phyloP scores from a whole-genome alignment of 2,888 invertebrate genomes.

The Nemotelus pantherinus region DNA sequence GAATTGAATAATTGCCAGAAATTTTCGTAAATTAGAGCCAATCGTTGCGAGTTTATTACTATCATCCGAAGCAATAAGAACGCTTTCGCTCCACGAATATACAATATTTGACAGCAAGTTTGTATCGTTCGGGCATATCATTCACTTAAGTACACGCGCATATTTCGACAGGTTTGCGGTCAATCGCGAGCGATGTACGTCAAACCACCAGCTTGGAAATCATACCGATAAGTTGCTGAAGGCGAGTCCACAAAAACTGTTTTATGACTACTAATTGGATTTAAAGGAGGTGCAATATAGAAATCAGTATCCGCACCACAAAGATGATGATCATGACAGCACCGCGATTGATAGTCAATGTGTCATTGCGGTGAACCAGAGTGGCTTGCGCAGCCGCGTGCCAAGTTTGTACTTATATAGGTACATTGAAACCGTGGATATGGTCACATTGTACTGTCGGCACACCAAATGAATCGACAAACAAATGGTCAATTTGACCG shows the following conservation, averaged over 20 bases:
- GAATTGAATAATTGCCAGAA: slow-evolving; percentile 42
- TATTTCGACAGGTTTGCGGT: neutral
- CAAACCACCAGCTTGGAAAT: neutral
- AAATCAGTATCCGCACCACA: neutral
- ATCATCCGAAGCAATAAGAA: slow-evolving; percentile 38
- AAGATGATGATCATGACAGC: neutral
- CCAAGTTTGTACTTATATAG: slow-evolving; percentile 10
- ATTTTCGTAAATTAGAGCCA: slow-evolving; percentile 38
- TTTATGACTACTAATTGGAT: slow-evolving; percentile 40
- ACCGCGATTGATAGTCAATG: slow-evolving; percentile 1
- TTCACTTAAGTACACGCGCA: neutral
- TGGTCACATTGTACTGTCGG: no score
- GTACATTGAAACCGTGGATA: no score
- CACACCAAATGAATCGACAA: no score
- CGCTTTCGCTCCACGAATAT: neutral
- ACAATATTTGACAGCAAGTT: no score
- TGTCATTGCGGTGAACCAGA: slow-evolving; percentile 20
- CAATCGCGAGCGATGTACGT: neutral
- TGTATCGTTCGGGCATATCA: no score
- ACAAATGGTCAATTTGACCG: neutral
- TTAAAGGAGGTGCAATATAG: slow-evolving; percentile 38
- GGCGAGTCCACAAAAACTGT: slow-evolving; percentile 16
- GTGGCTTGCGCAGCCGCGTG: slow-evolving; percentile 29
- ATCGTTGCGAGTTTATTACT: slow-evolving; percentile 34
- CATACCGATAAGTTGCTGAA: slow-evolving; percentile 7